Evolutionary conservation across 2,113 vertebrate species (phyloP).

Genomic region (Coregonus clupeaformis): DNA sequence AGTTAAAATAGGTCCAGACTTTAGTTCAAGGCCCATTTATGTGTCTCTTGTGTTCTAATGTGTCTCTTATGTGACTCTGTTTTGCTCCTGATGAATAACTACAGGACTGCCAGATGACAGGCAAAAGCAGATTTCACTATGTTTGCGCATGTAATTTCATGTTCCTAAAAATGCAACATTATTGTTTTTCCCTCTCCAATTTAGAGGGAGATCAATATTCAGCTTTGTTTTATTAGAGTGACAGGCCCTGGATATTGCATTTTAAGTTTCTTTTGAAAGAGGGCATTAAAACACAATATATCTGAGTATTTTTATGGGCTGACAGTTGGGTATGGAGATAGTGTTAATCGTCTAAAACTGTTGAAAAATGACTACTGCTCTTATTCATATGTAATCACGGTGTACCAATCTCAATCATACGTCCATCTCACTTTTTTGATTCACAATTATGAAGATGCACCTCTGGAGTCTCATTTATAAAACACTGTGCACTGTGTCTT

Average conservation of each 20-base stretch:
- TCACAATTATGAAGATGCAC: slow-evolving; percentile 75
- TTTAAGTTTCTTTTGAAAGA: slow-evolving; percentile 81
- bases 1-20: no score
- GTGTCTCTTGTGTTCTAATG: no score
- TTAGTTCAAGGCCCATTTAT: no score
- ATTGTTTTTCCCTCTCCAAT: slow-evolving; percentile 76
- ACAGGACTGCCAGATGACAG: slow-evolving; percentile 67
- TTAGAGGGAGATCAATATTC: slow-evolving; percentile 81
- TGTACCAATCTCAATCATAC: slow-evolving; percentile 74
- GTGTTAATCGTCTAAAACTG: slow-evolving; percentile 75
- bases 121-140: slow-evolving; percentile 68
- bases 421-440: slow-evolving; percentile 66
- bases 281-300: slow-evolving; percentile 81
- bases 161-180: slow-evolving; percentile 80
- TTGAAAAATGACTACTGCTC: slow-evolving; percentile 70
- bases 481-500: slow-evolving; percentile 9
- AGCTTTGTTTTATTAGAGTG: slow-evolving; percentile 82
- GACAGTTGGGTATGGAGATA: slow-evolving; percentile 70
- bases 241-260: slow-evolving; percentile 79
- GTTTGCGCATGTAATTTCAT: slow-evolving; percentile 78
- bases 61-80: slow-evolving; percentile 22
- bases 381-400: slow-evolving; percentile 68
- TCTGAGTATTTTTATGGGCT: slow-evolving; percentile 77
- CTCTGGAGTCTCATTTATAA: slow-evolving; percentile 67
- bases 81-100: slow-evolving; percentile 60